Base-by-base conservation (phyloP, 2,888 invertebrate genomes). In the Euzetes globulus region DNA sequence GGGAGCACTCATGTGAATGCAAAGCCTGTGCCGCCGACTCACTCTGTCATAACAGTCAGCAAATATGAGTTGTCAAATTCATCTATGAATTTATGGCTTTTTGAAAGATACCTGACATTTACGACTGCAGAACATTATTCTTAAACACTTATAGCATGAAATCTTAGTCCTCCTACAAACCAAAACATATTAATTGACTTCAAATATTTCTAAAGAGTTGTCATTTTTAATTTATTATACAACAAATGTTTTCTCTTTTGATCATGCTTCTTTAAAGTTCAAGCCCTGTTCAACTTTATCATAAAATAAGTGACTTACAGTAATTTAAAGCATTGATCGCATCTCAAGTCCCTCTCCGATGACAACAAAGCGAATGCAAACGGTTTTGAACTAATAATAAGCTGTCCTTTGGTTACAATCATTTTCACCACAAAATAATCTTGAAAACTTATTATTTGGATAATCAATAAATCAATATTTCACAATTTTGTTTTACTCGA, bases 291-390 rank as follows among this genome's bases (percentile, higher is more conserved):
- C n/a, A n/a, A n/a, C n/a, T n/a, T n/a, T n/a, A n/a, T n/a, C n/a
- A 6, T 27, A n/a, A 45, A 50, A 73, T 22, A 25, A 33, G 4
- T 33, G 33, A 71, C 75, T 50, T 72, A 73, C 72, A 73, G 37
- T 25, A 19, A 7, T 50, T 52, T 41, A 41, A 75, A 75, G 25
- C 75, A 75, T 25, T 75, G 72, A 22, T 75, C 75, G 41, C 75
- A 75, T 27, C 72, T 17, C 5, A 11, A 41, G 22, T 29, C 17
- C n/a, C 60, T 60, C 45, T 72, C 73, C 22, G 60, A 72, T 13
- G 27, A n/a, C 17, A 41, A 52, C 27, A 75, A 55, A 33, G 60
- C 75, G 37, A 60, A 75, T 15, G 55, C 72, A 47, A 75, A 75
- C 11, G 75, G 75, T 27, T 75, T 72, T 22, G 52, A 50, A 6